Conservation (phyloP, 2,797 vertebrate species). For the Sebastes umbrosus region DNA sequence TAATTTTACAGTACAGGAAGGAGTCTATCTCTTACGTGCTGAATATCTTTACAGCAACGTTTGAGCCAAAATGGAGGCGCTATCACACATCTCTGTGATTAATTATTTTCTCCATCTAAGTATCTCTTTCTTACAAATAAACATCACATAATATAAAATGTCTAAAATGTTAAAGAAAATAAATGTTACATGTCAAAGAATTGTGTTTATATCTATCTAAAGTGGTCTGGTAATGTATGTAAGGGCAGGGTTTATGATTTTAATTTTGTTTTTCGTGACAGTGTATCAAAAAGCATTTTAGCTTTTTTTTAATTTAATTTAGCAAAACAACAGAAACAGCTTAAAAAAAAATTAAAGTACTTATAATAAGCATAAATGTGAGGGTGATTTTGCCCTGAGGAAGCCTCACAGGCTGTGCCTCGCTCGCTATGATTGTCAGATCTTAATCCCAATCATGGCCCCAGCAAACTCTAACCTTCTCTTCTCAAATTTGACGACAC, state of each 20-base stretch:
- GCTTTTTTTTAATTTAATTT: too few relatives aligned
- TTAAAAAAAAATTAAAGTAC: background rate
- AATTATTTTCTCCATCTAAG: background rate
- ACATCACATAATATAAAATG: background rate
- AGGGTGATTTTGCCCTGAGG: rapidly evolving
- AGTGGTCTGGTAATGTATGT: background rate
- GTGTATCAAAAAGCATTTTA: background rate
- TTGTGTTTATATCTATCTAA: background rate
- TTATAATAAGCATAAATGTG: rapidly evolving
- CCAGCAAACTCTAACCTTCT: background rate
- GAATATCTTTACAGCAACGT: constrained; percentile 35
- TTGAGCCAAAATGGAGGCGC: constrained; percentile 72
- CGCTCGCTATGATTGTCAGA: too few relatives aligned
- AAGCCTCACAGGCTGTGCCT: background rate
- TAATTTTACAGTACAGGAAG: too few relatives aligned
- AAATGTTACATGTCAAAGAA: background rate
- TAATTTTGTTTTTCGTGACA: background rate
- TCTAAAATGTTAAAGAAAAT: background rate
- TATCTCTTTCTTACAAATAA: background rate
- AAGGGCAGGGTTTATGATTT: too few relatives aligned
- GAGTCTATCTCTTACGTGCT: background rate
- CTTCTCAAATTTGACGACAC: too few relatives aligned
- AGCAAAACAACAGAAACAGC: background rate
- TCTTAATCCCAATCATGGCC: background rate
- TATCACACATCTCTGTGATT: background rate